Evolutionary conservation across 2,888 invertebrate genomes (phyloP), one percentile per base, ranked within the genome.

Genomic region (Trachelus iudaicus): DNA sequence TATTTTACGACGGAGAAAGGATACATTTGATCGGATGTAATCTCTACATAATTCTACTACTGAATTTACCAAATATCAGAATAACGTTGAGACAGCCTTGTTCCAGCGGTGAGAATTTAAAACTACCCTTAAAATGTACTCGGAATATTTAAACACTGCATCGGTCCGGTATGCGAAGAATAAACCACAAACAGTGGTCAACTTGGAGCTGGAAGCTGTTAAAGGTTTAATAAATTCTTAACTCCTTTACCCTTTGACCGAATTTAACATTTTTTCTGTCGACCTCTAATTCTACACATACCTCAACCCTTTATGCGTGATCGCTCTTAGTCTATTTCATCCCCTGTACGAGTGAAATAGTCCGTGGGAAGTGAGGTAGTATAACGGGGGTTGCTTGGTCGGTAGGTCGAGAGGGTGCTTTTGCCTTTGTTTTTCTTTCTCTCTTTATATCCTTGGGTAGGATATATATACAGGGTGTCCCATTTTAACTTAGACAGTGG

Each of bases 201-300:
- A 15, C 1, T 40, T 40, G 15, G 40, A 40, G 4, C 40, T 15
- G 1, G 40, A 15, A 15, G 40, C 40, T 15, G 15, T 40, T 40
- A 40, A 9, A 23, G 56, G 23, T 56, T 56, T 6, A 23, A 56
- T 56, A 23, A 23, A 71, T 34, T 71, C n/a, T 76, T 1, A 0
- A 69, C 69, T 30, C 35, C n/a, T 37, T 77, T 33, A 73, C 56
- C 68, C 75, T 68, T 78, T 78, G 34, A 68, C 78, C 40, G 71
- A 30, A 4, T 71, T 78, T 12, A 35, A 73, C 35, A 76, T 75
- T 33, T 76, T 76, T 34, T 34, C n/a, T 76, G 11, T 31, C 71
- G 0, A 71, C 71, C 13, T 34, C 13, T n/a, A 31, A 71, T 56
- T 56, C 9, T 23, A 15, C 71, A 9, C 71, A 31, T 71, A 71